Percentiles rank a stretch among this genome's conserved stretches.
phyloP scores from a whole-genome alignment of 2,888 invertebrate genomes.

The Synergus gifuensis region DNA sequence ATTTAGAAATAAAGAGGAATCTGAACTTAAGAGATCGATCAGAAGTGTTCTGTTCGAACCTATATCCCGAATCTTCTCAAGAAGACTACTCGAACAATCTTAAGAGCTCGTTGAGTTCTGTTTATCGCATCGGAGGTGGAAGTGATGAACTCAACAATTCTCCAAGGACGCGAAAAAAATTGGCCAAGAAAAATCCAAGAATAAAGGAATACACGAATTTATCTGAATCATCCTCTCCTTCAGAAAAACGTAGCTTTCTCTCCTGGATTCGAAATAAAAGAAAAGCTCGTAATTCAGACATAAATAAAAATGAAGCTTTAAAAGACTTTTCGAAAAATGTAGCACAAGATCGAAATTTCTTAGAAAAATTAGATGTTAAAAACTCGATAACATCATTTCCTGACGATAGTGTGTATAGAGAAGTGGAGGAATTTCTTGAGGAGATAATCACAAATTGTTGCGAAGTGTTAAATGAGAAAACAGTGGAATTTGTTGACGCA shows the following conservation, averaged over 20 bases:
- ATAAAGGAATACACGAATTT: background rate
- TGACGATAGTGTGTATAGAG: background rate
- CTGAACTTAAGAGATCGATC: background rate
- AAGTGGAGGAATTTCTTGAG: background rate
- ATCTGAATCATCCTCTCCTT: background rate
- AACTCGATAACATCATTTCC: background rate
- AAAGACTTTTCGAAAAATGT: background rate
- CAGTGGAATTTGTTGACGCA: background rate
- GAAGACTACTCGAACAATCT: background rate
- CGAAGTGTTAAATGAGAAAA: background rate
- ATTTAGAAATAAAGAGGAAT: background rate
- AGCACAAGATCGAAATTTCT: background rate
- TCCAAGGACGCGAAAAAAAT: background rate
- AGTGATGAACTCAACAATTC: slow-evolving; percentile 28
- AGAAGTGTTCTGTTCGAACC: background rate
- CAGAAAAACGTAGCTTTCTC: background rate
- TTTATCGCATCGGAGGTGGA: background rate
- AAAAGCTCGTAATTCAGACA: background rate
- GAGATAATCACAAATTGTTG: background rate
- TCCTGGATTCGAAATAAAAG: background rate
- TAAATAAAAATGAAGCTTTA: background rate
- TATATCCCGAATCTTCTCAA: background rate
- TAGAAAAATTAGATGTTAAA: background rate
- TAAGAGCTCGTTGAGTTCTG: background rate
- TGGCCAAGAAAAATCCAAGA: background rate